Base-by-base conservation (phyloP, 2,888 invertebrate genomes). In the Drosophila testacea region DNA sequence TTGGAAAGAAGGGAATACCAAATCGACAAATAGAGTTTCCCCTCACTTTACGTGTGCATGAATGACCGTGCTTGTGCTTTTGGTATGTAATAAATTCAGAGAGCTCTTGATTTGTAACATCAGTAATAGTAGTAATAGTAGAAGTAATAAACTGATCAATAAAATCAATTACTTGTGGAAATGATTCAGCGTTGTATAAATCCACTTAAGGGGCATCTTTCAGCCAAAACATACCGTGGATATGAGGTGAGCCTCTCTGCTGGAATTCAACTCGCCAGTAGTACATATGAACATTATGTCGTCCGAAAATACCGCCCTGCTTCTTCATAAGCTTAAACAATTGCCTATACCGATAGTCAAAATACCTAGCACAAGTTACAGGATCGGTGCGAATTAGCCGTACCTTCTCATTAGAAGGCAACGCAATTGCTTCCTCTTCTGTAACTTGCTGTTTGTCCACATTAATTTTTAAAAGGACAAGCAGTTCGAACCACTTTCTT, bases 241-340 rank as follows among this genome's bases (percentile, higher is more conserved):
- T 22, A 22, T 22, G 22, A 22, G 36, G 36, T 16, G 60, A 60
- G 22, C 34, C 36, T 51, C 36, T 32, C 4, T 60, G 60, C 3
- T 34, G 48, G 16, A 48, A 48, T 16, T 48, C 48, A 32, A 48
- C 48, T 34, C 16, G 70, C 81, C 67, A 42, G 57, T 44, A 44
- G 27, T 5, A 28, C 6, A 28, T 44, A 28, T 27, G n/a, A n/a
- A 44, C 44, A 11, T n/a, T 11, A 44, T 44, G 44, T 4, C 11
- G 4, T 11, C n/a, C 5, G 27, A 44, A 44, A 28, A 44, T 28
- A 27, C 44, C 44, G 0, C 27, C 27, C 6, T 27, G 6, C n/a
- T 44, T 44, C 6, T 44, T 44, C 27, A 44, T 44, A 16, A 44
- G 1, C n/a, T 44, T 44, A 27, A 44, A 28, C 6, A 44, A 6